A percentile compares a stretch with the other conserved stretches of the same genome.
phyloP scores from a whole-genome alignment of 2,113 vertebrate genomes.

The Cochlearius cochlearius region DNA sequence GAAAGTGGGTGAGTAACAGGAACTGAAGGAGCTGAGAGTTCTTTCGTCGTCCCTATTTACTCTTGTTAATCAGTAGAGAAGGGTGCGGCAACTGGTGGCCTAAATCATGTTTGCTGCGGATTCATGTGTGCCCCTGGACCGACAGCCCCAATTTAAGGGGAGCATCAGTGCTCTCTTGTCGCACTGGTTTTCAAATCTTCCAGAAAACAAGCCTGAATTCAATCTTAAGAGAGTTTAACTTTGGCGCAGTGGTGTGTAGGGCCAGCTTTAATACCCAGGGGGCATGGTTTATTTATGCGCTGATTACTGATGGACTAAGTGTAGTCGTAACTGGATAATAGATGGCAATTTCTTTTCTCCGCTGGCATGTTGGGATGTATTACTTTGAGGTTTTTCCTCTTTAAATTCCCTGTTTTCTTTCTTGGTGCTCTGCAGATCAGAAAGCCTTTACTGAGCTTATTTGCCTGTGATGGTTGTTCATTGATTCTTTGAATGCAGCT shows the following conservation, averaged over 20 bases:
- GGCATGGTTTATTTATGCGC: background rate
- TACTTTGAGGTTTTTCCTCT: background rate
- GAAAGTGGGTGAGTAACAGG: background rate
- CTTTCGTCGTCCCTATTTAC: background rate
- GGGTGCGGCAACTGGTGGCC: background rate
- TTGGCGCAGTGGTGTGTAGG: background rate
- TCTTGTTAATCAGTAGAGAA: background rate
- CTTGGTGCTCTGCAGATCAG: background rate
- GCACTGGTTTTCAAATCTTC: background rate
- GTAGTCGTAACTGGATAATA: background rate
- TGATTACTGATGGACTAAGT: background rate
- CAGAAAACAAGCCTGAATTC: background rate
- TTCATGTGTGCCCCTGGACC: background rate
- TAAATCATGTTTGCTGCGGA: background rate
- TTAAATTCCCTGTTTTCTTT: background rate
- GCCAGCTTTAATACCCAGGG: background rate
- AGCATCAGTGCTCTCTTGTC: background rate
- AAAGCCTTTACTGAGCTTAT: background rate
- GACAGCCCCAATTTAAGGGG: background rate
- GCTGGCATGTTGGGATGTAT: background rate
- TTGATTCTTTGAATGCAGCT: background rate
- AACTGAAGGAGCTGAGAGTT: background rate
- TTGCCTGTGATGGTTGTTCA: background rate
- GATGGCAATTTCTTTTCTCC: background rate
- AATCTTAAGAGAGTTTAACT: background rate